Percentiles rank a stretch among this genome's conserved stretches.
These are phyloP conservation scores for Lepilemur ruficaudatus DNA, from an alignment of 2,797 vertebrate genomes.

Conservation along the genomic window DNA sequence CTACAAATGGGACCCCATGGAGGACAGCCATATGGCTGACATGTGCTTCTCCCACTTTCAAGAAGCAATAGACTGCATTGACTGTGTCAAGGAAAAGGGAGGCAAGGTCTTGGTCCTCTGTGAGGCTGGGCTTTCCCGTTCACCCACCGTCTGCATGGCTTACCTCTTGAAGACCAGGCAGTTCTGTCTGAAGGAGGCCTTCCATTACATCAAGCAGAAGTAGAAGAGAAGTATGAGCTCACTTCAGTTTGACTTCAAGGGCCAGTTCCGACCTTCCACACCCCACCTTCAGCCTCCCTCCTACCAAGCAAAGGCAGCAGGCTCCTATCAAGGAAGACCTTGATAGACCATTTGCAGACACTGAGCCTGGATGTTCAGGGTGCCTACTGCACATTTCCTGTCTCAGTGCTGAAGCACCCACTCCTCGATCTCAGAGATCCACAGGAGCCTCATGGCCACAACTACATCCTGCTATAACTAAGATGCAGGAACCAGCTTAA, in stretches of 20 bases:
- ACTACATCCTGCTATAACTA: neutral
- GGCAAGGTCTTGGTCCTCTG: constrained; percentile 95
- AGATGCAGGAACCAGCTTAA: neutral
- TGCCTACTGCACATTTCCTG: neutral
- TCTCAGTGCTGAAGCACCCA: neutral
- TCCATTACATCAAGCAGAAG: constrained; percentile 94
- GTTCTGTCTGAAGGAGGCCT: constrained; percentile 92
- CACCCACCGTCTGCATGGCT: too few species aligned
- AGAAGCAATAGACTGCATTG: constrained; percentile 54
- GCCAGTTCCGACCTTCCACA: neutral
- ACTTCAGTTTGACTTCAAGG: neutral
- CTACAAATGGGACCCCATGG: neutral
- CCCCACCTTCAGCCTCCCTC: neutral
- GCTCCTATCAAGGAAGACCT: neutral
- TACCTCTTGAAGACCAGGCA: constrained; percentile 91
- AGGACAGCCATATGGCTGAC: neutral
- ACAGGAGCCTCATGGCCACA: neutral
- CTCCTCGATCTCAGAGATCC: neutral
- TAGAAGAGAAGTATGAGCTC: constrained; percentile 86
- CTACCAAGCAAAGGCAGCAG: neutral
- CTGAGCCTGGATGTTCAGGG: neutral
- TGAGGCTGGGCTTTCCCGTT: constrained; percentile 93
- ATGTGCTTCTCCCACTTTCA: neutral
- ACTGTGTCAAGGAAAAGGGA: constrained; percentile 88
- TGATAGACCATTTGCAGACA: neutral